phyloP scores from a whole-genome alignment of 1,140 invertebrate species.

The Tetramorium simillimum region DNA sequence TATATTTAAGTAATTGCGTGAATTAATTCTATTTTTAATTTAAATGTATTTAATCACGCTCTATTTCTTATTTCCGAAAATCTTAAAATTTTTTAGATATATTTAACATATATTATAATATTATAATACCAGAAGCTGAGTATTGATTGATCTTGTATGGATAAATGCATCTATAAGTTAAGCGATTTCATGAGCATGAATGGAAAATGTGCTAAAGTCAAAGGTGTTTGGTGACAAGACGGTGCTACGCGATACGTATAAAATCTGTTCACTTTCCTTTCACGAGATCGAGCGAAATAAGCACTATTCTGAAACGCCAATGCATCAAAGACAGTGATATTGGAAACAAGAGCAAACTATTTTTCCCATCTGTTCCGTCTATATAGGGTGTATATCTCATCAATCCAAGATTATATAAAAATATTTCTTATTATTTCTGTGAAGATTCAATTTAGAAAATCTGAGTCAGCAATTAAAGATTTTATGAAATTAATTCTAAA shows the following conservation, averaged over 20 bases:
- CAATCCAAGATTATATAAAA: neutral
- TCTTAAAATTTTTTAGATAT: neutral
- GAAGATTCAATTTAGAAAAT: neutral
- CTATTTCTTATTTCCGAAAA: neutral
- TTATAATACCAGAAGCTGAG: neutral
- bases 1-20: neutral
- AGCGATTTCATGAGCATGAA: neutral
- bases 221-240: slow-evolving; percentile 43
- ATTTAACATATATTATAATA: neutral
- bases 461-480: neutral
- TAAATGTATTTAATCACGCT: neutral
- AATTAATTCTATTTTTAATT: neutral
- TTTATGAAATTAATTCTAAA: neutral
- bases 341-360: slow-evolving; percentile 75
- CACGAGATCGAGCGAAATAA: slow-evolving; percentile 69
- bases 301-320: slow-evolving; percentile 71
- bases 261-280: slow-evolving; percentile 69
- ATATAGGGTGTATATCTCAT: slow-evolving; percentile 2
- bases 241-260: slow-evolving; percentile 47
- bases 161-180: neutral
- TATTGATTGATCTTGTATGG: neutral
- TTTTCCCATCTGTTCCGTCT: slow-evolving; percentile 35
- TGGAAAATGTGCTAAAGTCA: slow-evolving; percentile 35
- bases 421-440: neutral
- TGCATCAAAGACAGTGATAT: slow-evolving; percentile 78